Evolutionary conservation across 1,140 invertebrate genomes (phyloP), one percentile per base, ranked within the genome.

Genomic region (Hestina assimilis): DNA sequence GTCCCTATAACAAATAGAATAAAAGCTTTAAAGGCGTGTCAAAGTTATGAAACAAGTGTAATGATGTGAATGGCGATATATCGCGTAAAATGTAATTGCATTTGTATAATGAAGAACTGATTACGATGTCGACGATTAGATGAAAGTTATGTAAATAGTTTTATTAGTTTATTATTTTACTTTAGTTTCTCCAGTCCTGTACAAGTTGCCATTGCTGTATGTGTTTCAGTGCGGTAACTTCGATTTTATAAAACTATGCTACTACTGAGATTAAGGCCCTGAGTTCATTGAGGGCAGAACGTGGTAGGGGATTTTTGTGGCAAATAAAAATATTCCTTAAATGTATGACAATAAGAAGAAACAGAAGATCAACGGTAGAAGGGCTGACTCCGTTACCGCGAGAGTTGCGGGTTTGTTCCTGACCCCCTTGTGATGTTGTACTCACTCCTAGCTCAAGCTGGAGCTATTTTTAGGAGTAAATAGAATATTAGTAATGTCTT

Each of bases 181-280:
- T 33, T 59, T 74, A 63, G 59, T 72, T 68, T 59, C 48, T 66
- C 59, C 70, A 72, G 66, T 77, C 72, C 72, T 74, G 58, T 63
- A 73, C 61, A 61, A 69, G 75, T 77, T 84, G 79, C 76, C 82
- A 83, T 82, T 73, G 67, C 67, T 48, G 62, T 65, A 66, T 70
- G 57, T 66, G 51, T 59, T 60, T 43, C 20, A 41, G 21, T 31
- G 24, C 35, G 19, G 19, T 43, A 11, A 51, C 48, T 40, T 41
- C 11, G 24, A 19, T 41, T 8, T 31, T 43, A 57, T 28, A 17
- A 40, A 40, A 48, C 53, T 31, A 41, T 47, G 52, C 19, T 19
- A 12, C 19, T n/a, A 29, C n/a, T n/a, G n/a, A n/a, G n/a, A n/a
- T n/a, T n/a, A n/a, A n/a, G n/a, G n/a, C n/a, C n/a, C n/a, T n/a